A percentile compares a stretch with the other conserved stretches of the same genome.
Conservation (phyloP, 2,113 vertebrate species). For the Coturnix japonica region DNA sequence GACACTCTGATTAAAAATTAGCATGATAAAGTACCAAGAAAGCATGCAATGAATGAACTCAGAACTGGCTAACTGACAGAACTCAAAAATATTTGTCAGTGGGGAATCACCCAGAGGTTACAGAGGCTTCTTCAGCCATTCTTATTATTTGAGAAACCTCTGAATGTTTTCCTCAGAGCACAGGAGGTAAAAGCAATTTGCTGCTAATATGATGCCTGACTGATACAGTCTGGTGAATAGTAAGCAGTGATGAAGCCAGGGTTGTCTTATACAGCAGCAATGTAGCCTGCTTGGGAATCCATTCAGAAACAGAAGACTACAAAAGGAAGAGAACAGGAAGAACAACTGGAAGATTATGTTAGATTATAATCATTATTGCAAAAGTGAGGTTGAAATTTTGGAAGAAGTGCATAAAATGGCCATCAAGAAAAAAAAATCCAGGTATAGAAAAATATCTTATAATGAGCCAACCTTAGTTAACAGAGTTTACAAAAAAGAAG, state of each 20-base stretch:
- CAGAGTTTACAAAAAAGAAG: background rate
- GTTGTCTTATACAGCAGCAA: background rate
- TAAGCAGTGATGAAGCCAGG: background rate
- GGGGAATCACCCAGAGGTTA: background rate
- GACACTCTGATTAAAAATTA: background rate
- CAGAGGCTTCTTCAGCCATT: background rate
- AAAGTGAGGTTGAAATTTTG: background rate
- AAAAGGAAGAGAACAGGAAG: background rate
- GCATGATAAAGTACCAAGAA: background rate
- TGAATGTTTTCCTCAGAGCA: background rate
- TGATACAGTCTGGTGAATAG: background rate
- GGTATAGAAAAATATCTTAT: background rate
- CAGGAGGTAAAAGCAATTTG: background rate
- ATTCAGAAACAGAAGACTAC: background rate
- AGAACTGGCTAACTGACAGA: background rate
- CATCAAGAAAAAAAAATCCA: background rate
- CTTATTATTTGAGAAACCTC: background rate
- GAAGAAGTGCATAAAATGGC: background rate
- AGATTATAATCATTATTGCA: background rate
- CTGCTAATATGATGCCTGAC: background rate
- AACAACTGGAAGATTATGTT: background rate
- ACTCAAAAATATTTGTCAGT: background rate
- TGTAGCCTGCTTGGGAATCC: background rate
- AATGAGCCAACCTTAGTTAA: background rate
- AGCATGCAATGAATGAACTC: background rate